Evolutionary conservation across 2,888 invertebrate species (phyloP).

Genomic region (Pseudococcus longispinus): DNA sequence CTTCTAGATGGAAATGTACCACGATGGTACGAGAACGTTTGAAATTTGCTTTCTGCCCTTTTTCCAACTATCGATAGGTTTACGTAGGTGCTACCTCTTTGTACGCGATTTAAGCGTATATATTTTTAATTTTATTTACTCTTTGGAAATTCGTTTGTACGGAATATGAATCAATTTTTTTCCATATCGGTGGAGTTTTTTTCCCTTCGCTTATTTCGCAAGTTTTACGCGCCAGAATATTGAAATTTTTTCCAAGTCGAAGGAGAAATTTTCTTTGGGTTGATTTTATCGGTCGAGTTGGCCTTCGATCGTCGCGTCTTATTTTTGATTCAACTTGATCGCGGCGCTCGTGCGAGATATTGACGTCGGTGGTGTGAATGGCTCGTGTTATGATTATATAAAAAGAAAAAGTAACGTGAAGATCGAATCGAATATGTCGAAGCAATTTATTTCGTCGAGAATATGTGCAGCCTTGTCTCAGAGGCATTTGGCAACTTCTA

Average conservation of each 20-base stretch:
- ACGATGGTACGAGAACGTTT: background rate
- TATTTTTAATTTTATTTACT: slow-evolving; percentile 18
- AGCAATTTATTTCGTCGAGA: too few relatives aligned
- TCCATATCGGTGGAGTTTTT: background rate
- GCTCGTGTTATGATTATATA: too few relatives aligned
- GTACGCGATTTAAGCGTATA: slow-evolving; percentile 7
- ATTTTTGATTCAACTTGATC: too few relatives aligned
- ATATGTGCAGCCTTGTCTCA: too few relatives aligned
- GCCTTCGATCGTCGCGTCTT: too few relatives aligned
- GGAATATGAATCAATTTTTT: slow-evolving; percentile 16
- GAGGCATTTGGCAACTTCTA: too few relatives aligned
- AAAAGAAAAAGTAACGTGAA: too few relatives aligned
- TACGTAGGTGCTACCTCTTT: background rate
- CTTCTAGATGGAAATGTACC: background rate
- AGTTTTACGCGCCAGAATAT: background rate
- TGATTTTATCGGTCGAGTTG: too few relatives aligned
- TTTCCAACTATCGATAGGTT: background rate
- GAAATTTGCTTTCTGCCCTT: background rate
- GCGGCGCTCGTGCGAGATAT: too few relatives aligned
- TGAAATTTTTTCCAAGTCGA: background rate
- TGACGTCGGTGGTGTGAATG: too few relatives aligned
- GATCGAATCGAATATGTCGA: too few relatives aligned
- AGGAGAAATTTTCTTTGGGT: too few relatives aligned
- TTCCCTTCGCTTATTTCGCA: background rate
- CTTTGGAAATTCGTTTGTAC: slow-evolving; percentile 5